Base-by-base conservation (phyloP, 2,113 vertebrate genomes). In the Mus spicilegus region DNA sequence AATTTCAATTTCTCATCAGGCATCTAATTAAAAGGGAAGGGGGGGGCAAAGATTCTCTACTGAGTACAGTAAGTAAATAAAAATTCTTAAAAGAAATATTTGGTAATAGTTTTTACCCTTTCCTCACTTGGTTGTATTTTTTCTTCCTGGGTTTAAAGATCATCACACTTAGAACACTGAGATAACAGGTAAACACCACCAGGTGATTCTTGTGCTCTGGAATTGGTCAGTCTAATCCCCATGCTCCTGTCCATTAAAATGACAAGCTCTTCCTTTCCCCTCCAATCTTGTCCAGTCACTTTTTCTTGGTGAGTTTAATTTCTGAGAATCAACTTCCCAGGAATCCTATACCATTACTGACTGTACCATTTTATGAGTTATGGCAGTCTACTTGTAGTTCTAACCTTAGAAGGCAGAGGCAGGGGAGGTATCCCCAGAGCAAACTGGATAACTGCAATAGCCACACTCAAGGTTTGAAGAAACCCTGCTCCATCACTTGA, bases 1-100 rank as follows among this genome's bases (percentile, higher is more conserved):
- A 92, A 96, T 95, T 96, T 81, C 75, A 69, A 77, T 96, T 90
- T 95, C 91, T 97, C 77, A 69, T 8, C 11, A 85, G 33, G 11
- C 10, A 70, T 61, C 51, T 95, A 96, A 96, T 88, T 89, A 46
- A 63, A 92, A 88, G 49, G 56, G 54, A 75, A n/a, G 76, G 28
- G 16, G 33, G n/a, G 1, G 1, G 26, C 26, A 12, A 75, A 7
- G 1, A 3, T 24, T 95, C 33, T 91, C 22, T 65, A 65, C 42
- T 22, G 24, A 1, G 24, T 86, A 1, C 1, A 54, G 7, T 54
- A 30, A 72, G 77, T 72, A 90, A 58, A 85, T 80, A 5, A 46
- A 92, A 94, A 39, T 54, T 84, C 85, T 93, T 90, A 24, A 39
- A 72, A 88, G 49, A 9, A 84, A 72, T 72, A 56, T 19, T 20